These are phyloP conservation scores for Pithys albifrons DNA, from an alignment of 2,113 vertebrate species.

Conservation along the genomic window DNA sequence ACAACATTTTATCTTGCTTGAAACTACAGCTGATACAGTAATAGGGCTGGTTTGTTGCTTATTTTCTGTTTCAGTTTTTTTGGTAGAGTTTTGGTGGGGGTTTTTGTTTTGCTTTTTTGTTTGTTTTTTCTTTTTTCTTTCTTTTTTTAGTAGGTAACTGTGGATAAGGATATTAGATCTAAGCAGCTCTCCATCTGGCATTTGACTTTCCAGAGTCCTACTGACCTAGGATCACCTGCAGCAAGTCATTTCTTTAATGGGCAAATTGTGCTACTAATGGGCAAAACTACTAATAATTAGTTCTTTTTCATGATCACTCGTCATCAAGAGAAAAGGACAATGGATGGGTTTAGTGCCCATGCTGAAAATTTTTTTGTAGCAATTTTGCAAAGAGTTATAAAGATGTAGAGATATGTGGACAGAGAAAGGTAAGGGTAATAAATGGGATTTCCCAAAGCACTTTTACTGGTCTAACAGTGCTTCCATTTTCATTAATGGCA, in stretches of 20 bases:
- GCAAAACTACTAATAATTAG: not conserved
- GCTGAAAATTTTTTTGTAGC: not conserved
- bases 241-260: not conserved
- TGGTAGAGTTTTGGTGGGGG: no score
- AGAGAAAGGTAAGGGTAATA: not conserved
- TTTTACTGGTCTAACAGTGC: not conserved
- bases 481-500: not conserved
- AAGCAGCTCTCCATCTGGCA: not conserved
- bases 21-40: not conserved
- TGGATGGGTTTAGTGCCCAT: not conserved
- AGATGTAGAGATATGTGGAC: not conserved
- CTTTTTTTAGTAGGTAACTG: not conserved
- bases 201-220: conserved; percentile 15
- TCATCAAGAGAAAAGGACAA: conserved; percentile 13
- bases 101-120: not conserved
- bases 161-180: not conserved
- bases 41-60: not conserved
- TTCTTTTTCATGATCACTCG: conserved; percentile 16
- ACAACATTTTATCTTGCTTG: conserved; percentile 29
- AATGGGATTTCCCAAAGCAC: not conserved
- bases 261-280: not conserved
- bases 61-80: not conserved
- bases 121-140: not conserved
- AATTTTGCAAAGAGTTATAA: not conserved
- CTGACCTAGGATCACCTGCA: not conserved